Base-by-base conservation (phyloP, 2,113 vertebrate genomes). In the Psophia crepitans region DNA sequence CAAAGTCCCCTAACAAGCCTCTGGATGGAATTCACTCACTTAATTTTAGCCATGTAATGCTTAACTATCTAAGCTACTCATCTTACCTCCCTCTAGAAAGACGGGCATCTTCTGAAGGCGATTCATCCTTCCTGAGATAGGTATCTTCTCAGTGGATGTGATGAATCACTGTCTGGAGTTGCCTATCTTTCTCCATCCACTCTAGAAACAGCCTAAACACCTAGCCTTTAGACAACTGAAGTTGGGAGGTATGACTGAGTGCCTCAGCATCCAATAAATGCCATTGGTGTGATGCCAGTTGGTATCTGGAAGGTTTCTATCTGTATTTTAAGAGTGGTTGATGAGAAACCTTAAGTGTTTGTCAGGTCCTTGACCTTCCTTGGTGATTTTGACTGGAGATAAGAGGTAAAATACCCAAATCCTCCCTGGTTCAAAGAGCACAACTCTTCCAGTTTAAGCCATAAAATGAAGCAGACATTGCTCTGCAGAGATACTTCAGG, bases 161-260 rank as follows among this genome's bases (percentile, higher is more conserved):
- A 21, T 95, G 94, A 96, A 78, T 97, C 96, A 97, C 91, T 95
- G 96, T 96, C 96, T 97, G 96, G 94, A 97, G 91, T 8, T 94
- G 74, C 12, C 81, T 96, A 8, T 94, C 89, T 95, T 46, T 92
- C 93, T 96, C 74, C 70, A 93, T 76, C 91, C 89, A 76, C 81
- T 93, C 93, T 33, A 94, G 94, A 96, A 91, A 79, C 69, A 89
- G 78, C 84, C 78, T 49, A 4, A 92, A 93, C 91, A 79, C 24
- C 65, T 79, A 71, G 35, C 43, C 87, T 93, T 94, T 84, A 76
- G 84, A 75, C 86, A 75, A 75, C 49, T 73, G 10, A 53, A 82
- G 43, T 5, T 70, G 64, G 35, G 84, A 87, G 82, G 58, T 65
- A 56, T 41, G 74, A 91, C 84, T 64, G 89, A 68, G 60, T 48